Conservation (phyloP, 2,888 invertebrate species). For the Prostheceraeus crozeri region DNA sequence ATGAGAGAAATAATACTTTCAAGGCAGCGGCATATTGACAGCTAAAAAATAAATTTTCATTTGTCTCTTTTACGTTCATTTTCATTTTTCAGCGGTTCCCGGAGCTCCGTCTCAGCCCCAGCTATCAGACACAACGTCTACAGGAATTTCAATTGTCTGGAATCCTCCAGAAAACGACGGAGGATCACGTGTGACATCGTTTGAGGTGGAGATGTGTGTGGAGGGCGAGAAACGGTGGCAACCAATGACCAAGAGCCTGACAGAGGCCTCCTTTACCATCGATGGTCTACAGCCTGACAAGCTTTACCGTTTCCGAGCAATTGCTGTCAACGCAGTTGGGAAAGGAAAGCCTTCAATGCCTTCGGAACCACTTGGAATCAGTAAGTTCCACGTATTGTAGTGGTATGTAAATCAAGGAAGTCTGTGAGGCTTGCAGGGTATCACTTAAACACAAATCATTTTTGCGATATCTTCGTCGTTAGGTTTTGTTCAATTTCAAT, state of each 20-base stretch:
- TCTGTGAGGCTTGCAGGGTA: no score
- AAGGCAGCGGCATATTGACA: no score
- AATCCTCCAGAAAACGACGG: conserved; percentile 52
- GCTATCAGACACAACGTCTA: background rate
- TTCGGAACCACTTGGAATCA: conserved; percentile 12
- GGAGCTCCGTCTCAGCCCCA: background rate
- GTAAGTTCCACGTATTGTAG: no score
- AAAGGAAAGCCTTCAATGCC: conserved; percentile 39
- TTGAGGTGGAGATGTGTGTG: conserved; percentile 22
- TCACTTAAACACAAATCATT: no score
- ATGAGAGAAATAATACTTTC: no score
- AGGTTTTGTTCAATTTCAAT: no score
- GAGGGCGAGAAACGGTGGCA: conserved; percentile 24
- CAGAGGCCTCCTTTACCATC: conserved; percentile 1
- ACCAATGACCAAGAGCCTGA: background rate
- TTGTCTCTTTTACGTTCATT: no score
- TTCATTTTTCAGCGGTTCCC: conserved; percentile 17
- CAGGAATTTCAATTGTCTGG: conserved; percentile 44
- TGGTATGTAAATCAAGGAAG: no score
- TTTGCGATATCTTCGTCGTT: no score
- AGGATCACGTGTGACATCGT: conserved; percentile 47
- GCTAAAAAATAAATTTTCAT: no score
- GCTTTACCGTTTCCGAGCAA: conserved; percentile 43
- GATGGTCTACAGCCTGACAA: background rate
- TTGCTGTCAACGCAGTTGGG: conserved; percentile 43